These are phyloP conservation scores for Apteryx owenii DNA, from an alignment of 2,113 vertebrate species.

Conservation along the genomic window DNA sequence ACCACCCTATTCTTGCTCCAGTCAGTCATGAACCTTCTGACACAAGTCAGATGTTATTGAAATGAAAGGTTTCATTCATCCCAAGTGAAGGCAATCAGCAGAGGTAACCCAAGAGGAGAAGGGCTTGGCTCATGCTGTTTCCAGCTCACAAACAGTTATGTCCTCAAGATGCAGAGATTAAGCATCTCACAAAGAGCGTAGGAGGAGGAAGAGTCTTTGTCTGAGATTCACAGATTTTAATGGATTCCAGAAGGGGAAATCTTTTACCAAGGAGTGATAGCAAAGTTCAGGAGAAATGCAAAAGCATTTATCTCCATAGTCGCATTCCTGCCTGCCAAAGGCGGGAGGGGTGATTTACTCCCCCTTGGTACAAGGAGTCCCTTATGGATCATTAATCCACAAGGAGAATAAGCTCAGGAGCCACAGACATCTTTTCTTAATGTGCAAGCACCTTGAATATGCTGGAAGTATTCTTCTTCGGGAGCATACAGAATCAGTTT, in stretches of 20 bases:
- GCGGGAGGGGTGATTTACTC: neutral
- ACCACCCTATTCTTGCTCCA: neutral
- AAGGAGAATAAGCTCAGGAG: neutral
- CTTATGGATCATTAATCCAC: constrained; percentile 21
- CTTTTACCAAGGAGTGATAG: neutral
- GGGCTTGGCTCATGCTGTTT: neutral
- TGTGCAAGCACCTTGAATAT: neutral
- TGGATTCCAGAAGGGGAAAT: constrained; percentile 41
- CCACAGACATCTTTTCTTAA: neutral
- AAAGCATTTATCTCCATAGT: constrained; percentile 30
- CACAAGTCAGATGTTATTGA: neutral
- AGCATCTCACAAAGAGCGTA: neutral
- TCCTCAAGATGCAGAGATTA: constrained; percentile 16
- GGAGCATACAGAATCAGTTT: neutral
- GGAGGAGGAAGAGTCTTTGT: neutral
- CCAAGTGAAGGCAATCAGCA: neutral
- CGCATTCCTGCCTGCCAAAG: neutral
- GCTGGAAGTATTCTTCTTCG: neutral
- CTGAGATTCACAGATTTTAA: constrained; percentile 3
- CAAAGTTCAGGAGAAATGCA: constrained; percentile 42
- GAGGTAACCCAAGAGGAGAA: neutral
- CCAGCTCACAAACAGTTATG: neutral
- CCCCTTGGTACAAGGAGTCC: neutral
- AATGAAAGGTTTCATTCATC: constrained; percentile 27
- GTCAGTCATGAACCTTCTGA: constrained; percentile 1